Base-by-base conservation (phyloP, 2,888 invertebrate genomes). In the Pocota personata region DNA sequence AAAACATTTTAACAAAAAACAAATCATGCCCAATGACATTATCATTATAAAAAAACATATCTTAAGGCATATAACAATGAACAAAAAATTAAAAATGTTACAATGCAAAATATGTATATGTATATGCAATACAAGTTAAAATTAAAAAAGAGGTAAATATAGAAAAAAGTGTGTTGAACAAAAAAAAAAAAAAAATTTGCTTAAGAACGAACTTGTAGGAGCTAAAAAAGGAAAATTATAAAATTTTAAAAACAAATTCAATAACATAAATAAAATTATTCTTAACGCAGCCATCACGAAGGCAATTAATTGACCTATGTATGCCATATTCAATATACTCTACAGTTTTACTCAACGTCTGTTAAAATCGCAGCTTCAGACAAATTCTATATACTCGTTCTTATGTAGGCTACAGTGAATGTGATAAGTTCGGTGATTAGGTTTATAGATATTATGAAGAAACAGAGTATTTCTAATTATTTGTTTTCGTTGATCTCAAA, bases 11-110 rank as follows among this genome's bases (percentile, higher is more conserved):
- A 67, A 55, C 60, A 64, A 71, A 77, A 77, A 71, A 64, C 62
- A 77, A 83, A 82, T 72, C 79, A 79, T 37, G 48, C 32, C 55
- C 30, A 58, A 24, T 43, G 32, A 69, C 27, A 82, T 48, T 62
- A 21, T 64, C 16, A 19, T 60, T 12, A 43, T 12, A 48, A 30
- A 60, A 16, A 14, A n/a, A 73, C 35, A 66, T 52, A 73, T 60
- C 43, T 21, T n/a, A 46, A 21, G 52, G 30, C 46, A 64, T 50
- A 87, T 57, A 79, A 24, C 12, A 57, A n/a, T 64, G 8, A 32
- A 48, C 2, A 19, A 64, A 27, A 43, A n/a, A 57, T 24, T 55
- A 78, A 35, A 66, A 30, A 73, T 30, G 30, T 71, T 57, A 43
- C n/a, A 46, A 57, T 71, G 69, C 69, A 55, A 43, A 43, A 43